These are phyloP conservation scores for Podiceps cristatus DNA, from an alignment of 2,113 vertebrate genomes.

Conservation along the genomic window DNA sequence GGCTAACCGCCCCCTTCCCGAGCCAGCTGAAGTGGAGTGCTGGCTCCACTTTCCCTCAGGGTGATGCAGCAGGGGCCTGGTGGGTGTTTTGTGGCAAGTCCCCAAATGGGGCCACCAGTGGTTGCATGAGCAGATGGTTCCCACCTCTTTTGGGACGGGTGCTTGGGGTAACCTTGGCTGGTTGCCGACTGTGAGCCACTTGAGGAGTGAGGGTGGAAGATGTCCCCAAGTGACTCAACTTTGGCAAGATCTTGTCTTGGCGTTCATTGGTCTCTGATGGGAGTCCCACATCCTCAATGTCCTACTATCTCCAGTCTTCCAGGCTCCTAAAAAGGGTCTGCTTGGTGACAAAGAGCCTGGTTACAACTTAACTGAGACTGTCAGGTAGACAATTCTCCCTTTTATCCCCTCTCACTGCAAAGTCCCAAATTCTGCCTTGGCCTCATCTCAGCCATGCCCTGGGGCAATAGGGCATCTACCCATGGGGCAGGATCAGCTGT, in stretches of 20 bases:
- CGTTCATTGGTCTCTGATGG: background rate
- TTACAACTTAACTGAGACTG: background rate
- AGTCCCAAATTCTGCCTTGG: background rate
- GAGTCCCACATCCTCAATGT: background rate
- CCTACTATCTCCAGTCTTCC: background rate
- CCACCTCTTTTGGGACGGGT: background rate
- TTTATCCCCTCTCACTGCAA: background rate
- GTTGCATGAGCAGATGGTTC: background rate
- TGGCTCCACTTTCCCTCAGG: background rate
- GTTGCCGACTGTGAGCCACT: background rate
- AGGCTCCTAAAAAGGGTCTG: background rate
- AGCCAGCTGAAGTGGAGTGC: fast-evolving
- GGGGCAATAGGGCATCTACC: background rate
- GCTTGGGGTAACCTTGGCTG: background rate
- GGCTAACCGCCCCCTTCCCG: background rate
- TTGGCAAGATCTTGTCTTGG: background rate
- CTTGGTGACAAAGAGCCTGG: background rate
- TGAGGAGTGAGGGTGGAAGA: background rate
- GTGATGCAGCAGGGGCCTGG: background rate
- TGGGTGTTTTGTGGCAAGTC: background rate
- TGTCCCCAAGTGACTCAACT: background rate
- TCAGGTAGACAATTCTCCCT: background rate
- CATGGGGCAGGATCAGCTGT: background rate
- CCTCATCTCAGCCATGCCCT: background rate
- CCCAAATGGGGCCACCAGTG: fast-evolving